Conservation (phyloP, 2,113 vertebrate species). For the Furnarius figulus region DNA sequence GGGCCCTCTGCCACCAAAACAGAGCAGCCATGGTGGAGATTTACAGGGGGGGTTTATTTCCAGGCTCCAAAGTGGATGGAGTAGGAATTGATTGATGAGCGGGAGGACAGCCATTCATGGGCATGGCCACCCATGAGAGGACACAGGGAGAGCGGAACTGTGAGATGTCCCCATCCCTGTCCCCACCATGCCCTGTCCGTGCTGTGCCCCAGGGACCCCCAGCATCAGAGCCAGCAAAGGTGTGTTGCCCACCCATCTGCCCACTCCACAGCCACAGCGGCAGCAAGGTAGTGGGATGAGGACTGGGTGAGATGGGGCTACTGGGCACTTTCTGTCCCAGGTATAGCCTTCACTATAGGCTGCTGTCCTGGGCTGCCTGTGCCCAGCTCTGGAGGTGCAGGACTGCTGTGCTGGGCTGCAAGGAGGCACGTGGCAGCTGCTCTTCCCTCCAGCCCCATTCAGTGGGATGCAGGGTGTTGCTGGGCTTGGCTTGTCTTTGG, state of each 20-base stretch:
- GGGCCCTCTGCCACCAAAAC: slow-evolving; percentile 43
- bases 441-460: fast-evolving
- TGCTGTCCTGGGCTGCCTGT: neutral
- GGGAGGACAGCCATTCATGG: neutral
- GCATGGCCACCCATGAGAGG: fast-evolving
- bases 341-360: fast-evolving
- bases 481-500: fast-evolving
- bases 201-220: neutral
- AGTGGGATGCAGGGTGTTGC: fast-evolving
- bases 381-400: neutral
- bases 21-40: neutral
- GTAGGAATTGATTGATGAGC: slow-evolving; percentile 55
- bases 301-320: neutral
- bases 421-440: fast-evolving
- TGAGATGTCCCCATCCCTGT: neutral
- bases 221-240: fast-evolving
- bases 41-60: slow-evolving; percentile 29
- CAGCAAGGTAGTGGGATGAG: fast-evolving
- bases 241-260: fast-evolving
- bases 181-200: neutral
- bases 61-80: slow-evolving; percentile 37
- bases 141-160: neutral
- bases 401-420: fast-evolving
- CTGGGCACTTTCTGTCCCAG: neutral
- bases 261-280: too few species aligned